Evolutionary conservation across 2,888 invertebrate species (phyloP).

Genomic region (Catocala sponsa): DNA sequence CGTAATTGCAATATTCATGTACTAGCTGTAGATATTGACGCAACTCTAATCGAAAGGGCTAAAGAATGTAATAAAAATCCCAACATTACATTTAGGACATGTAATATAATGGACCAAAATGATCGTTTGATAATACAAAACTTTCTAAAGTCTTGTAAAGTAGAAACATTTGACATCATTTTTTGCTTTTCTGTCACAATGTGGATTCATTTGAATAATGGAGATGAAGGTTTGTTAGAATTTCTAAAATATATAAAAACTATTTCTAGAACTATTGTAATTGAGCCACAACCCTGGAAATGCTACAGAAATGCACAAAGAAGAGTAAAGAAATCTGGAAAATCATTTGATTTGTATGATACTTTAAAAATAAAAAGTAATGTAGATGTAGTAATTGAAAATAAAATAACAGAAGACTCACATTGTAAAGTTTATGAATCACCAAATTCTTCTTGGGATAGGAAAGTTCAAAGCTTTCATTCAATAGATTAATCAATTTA

Average conservation of each 20-base stretch:
- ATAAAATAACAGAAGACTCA: conserved; percentile 78
- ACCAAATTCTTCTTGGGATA: conserved; percentile 90
- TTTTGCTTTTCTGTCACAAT: conserved; percentile 95
- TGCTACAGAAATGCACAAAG: conserved; percentile 93
- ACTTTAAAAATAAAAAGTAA: conserved; percentile 88
- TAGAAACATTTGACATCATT: conserved; percentile 89
- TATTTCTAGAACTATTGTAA: conserved; percentile 88
- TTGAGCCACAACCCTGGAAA: conserved; percentile 96
- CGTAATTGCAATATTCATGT: conserved; percentile 73
- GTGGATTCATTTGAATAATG: conserved; percentile 96
- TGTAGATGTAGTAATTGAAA: conserved; percentile 89
- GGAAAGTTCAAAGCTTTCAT: conserved; percentile 90
- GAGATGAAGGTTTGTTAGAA: conserved; percentile 90
- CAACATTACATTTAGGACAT: conserved; percentile 86
- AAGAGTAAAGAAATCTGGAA: conserved; percentile 90
- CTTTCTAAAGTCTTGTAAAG: conserved; percentile 79
- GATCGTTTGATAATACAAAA: conserved; percentile 71
- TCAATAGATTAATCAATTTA: conserved; percentile 1
- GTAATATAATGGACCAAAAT: conserved; percentile 88
- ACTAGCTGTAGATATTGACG: conserved; percentile 93
- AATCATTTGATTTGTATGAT: conserved; percentile 89
- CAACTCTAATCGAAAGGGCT: conserved; percentile 90
- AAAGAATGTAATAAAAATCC: conserved; percentile 78
- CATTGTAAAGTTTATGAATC: conserved; percentile 88
- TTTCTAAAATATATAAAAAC: conserved; percentile 89